A percentile compares a stretch with the other conserved stretches of the same genome.
These are phyloP conservation scores for Poecilus cupreus DNA, from an alignment of 2,888 invertebrate species.

Conservation along the genomic window DNA sequence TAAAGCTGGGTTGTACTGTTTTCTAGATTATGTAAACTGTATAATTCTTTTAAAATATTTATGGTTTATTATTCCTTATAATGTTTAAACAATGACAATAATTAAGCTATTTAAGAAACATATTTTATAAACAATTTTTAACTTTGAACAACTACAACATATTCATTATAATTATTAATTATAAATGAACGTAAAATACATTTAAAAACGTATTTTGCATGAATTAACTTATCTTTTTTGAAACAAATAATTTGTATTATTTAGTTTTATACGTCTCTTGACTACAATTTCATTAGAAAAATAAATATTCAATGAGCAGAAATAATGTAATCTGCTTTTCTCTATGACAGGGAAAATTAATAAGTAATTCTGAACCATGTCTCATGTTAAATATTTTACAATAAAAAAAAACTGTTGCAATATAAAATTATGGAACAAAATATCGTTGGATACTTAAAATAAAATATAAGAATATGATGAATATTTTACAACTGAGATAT, in stretches of 20 bases:
- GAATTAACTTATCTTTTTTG: constrained; percentile 2
- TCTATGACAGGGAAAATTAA: constrained; percentile 24
- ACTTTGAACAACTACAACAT: constrained; percentile 46
- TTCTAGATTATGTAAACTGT: no score
- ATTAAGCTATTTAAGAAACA: constrained; percentile 40
- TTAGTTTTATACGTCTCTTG: constrained; percentile 27
- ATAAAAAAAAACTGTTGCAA: no score
- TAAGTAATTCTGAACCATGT: not conserved
- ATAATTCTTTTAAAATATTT: constrained; percentile 44
- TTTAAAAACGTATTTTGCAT: constrained; percentile 38
- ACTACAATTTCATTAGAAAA: constrained; percentile 35
- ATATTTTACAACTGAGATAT: not conserved
- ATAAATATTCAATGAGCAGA: constrained; percentile 38
- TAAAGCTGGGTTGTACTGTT: no score
- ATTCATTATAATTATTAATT: constrained; percentile 18
- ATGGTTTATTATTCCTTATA: constrained; percentile 47
- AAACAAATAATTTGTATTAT: constrained; percentile 31
- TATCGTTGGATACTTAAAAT: not conserved
- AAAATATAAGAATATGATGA: not conserved
- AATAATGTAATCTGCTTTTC: constrained; percentile 24
- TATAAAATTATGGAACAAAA: not conserved
- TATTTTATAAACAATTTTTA: constrained; percentile 54
- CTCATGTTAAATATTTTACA: not conserved
- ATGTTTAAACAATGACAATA: constrained; percentile 55
- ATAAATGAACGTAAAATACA: constrained; percentile 44